Percentiles rank a stretch among this genome's conserved stretches.
phyloP scores from a whole-genome alignment of 2,113 vertebrate species.

The Suncus etruscus region DNA sequence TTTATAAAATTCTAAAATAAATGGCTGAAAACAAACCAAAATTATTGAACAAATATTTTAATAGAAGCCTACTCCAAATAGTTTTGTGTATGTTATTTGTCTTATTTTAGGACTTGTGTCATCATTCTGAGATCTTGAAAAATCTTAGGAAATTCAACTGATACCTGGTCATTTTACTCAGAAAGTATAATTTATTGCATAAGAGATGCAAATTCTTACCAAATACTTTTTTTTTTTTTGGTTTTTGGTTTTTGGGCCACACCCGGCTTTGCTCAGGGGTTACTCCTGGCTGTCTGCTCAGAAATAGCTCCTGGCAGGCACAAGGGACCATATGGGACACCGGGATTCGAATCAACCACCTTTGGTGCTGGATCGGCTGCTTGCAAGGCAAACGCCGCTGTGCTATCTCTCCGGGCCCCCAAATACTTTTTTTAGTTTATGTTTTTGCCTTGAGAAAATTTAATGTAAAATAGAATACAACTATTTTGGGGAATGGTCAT shows the following conservation, averaged over 20 bases:
- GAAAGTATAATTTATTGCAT: constrained; percentile 36
- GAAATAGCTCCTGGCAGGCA: too few relatives aligned
- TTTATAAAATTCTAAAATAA: background rate
- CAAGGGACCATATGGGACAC: too few relatives aligned
- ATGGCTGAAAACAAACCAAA: constrained; percentile 45
- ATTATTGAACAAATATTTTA: constrained; percentile 22
- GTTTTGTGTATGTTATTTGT: constrained; percentile 54
- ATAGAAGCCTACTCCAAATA: constrained; percentile 51
- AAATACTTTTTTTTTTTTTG: constrained; percentile 36
- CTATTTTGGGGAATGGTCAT: too few relatives aligned
- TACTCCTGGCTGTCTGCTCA: too few relatives aligned
- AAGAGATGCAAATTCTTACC: constrained; percentile 58
- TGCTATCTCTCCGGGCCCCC: too few relatives aligned
- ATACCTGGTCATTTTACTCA: constrained; percentile 43
- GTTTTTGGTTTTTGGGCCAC: too few relatives aligned
- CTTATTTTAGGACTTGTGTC: constrained; percentile 1
- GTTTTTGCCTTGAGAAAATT: constrained; percentile 57
- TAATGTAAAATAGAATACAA: constrained; percentile 56
- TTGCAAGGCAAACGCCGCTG: too few relatives aligned
- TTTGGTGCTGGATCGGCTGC: too few relatives aligned
- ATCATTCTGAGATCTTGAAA: constrained; percentile 65
- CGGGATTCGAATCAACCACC: too few relatives aligned
- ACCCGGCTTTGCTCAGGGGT: too few relatives aligned
- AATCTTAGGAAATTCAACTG: constrained; percentile 55
- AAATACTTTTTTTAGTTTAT: constrained; percentile 54